Evolutionary conservation across 2,888 invertebrate genomes (phyloP).

Genomic region (Sesamia inferens): DNA sequence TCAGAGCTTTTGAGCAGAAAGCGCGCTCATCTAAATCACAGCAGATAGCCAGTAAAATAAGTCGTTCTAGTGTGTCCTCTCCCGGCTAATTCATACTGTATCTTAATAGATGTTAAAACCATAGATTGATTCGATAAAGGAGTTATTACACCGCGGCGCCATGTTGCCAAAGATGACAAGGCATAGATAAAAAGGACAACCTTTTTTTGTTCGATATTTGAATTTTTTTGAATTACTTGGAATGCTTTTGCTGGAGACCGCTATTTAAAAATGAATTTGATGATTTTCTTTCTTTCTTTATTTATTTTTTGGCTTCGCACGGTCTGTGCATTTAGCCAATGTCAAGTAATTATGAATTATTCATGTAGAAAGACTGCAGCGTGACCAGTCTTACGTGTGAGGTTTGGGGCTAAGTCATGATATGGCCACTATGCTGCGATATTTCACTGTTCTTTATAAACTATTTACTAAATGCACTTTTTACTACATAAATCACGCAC

Average conservation of each 20-base stretch:
- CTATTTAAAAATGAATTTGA: background rate
- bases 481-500: too few relatives aligned
- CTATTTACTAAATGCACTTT: too few relatives aligned
- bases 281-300: conserved; percentile 25
- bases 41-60: background rate
- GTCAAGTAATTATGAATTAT: too few relatives aligned
- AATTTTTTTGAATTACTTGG: conserved; percentile 28
- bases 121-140: conserved; percentile 24
- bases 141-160: conserved; percentile 44
- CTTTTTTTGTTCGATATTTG: conserved; percentile 41
- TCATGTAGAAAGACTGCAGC: too few relatives aligned
- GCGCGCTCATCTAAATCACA: background rate
- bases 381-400: too few relatives aligned
- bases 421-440: too few relatives aligned
- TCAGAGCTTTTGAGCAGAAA: background rate
- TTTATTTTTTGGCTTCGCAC: too few relatives aligned
- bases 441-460: too few relatives aligned
- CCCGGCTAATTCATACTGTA: background rate
- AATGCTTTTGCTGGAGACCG: conserved; percentile 47
- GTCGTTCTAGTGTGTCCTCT: background rate
- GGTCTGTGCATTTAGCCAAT: too few relatives aligned
- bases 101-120: conserved; percentile 2
- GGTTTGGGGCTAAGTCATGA: too few relatives aligned
- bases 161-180: conserved; percentile 61
- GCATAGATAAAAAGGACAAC: conserved; percentile 43